Evolutionary conservation across 64 coral and sea anemone species (phyloP), one percentile per base, ranked within the genome.

Genomic region (Platygyra sinensis): DNA sequence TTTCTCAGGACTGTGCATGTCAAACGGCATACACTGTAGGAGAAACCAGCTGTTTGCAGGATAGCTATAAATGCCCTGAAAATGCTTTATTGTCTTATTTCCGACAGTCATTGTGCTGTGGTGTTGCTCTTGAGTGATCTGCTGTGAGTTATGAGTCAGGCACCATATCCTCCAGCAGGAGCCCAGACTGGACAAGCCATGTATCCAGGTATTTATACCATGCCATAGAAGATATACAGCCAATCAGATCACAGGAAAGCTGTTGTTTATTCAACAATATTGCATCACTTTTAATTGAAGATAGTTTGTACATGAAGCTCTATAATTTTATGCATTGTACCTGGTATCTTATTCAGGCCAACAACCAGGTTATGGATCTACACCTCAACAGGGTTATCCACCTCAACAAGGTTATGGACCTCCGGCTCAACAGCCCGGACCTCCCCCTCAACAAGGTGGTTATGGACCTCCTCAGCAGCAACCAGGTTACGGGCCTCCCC

Each of bases 381-480:
- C 38, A 49, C 74, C 74, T 50, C 74, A 77, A 61, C 65, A 69
- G 25, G 52, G 60, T 20, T 75, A 72, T 30, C 65, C 65, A 19
- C 51, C 52, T 38, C 72, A 76, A 60, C 76, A 88, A 36, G 86
- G 86, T 88, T 75, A 59, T 80, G 65, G 65, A 69, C 65, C 65
- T 4, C 65, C 75, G 33, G 33, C 33, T 36, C 33, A 36, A 36
- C 33, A 36, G 33, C 33, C 33, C 3, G 33, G 33, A 36, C 65
- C 65, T 4, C 65, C 75, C 49, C 75, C 17, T 38, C 75, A 46
- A 14, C 75, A 77, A 52, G 20, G 14, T 25, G 27, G 75, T 38
- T 38, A 52, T n/a, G 7, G 49, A 46, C 75, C 75, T 77, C 36
- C 75, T 19, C 75, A 77, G 32, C 75, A 77, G 33, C 32, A 52